Conservation (phyloP, 2,888 invertebrate genomes). For the Helleia helle region DNA sequence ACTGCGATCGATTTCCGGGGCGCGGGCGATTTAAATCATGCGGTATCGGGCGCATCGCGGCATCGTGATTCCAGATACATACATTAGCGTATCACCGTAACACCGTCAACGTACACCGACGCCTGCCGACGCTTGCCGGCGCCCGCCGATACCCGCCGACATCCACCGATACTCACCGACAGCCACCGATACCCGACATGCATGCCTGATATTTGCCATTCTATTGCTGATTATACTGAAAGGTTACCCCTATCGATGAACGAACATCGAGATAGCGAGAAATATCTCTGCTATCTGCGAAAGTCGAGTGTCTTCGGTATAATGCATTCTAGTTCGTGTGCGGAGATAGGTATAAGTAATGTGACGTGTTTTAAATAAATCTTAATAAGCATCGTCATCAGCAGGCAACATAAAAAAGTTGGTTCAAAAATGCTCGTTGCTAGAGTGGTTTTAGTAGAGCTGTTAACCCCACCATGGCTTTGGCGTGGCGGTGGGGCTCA, state of each 20-base stretch:
- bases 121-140: constrained; percentile 1
- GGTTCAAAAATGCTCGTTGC: too few relatives aligned
- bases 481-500: too few relatives aligned
- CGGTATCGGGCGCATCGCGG: constrained; percentile 15
- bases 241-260: background rate
- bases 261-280: constrained; percentile 4
- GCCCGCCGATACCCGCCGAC: constrained; percentile 8
- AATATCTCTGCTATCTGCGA: constrained; percentile 7
- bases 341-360: background rate
- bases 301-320: background rate
- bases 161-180: background rate
- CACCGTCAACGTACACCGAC: constrained; percentile 1
- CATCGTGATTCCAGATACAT: constrained; percentile 20
- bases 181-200: constrained; percentile 4
- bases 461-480: too few relatives aligned
- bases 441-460: too few relatives aligned
- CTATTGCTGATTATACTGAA: constrained; percentile 5
- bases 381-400: background rate
- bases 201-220: constrained; percentile 9
- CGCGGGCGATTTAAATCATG: constrained; percentile 16
- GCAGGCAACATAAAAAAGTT: too few relatives aligned
- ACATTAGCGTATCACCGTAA: constrained; percentile 16
- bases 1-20: constrained; percentile 11
- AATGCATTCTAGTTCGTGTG: background rate
- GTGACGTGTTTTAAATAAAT: background rate